Conservation (phyloP, 2,113 vertebrate species). For the Arizona elegans region DNA sequence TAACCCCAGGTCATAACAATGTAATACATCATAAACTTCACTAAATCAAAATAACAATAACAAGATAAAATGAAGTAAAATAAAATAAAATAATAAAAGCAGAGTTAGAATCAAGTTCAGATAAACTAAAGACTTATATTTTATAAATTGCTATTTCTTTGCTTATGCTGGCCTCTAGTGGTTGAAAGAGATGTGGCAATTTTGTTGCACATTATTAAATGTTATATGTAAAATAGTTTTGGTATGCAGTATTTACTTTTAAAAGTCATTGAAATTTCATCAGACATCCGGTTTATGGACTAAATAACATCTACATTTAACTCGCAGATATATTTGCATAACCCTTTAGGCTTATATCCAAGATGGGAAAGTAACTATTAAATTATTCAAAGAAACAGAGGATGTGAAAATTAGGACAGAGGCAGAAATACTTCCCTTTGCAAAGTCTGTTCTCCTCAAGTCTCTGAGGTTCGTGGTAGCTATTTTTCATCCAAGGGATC, state of each 20-base stretch:
- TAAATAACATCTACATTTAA: neutral
- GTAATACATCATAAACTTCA: neutral
- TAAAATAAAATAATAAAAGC: neutral
- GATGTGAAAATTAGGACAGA: neutral
- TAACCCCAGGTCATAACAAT: neutral
- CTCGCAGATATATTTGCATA: slow-evolving; percentile 8
- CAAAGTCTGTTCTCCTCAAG: neutral
- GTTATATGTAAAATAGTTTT: neutral
- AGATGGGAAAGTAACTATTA: neutral
- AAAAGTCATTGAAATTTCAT: neutral
- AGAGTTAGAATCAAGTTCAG: neutral
- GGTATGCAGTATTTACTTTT: neutral
- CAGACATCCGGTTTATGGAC: slow-evolving; percentile 9
- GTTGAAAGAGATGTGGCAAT: neutral
- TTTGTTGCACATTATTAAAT: neutral
- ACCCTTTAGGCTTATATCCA: neutral
- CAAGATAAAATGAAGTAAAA: neutral
- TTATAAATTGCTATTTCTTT: slow-evolving; percentile 14
- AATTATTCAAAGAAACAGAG: neutral
- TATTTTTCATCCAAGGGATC: neutral
- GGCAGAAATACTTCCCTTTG: neutral
- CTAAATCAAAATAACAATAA: neutral
- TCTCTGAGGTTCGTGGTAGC: neutral
- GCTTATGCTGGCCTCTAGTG: slow-evolving; percentile 54
- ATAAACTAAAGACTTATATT: neutral